A percentile compares a stretch with the other conserved stretches of the same genome.
phyloP scores from a whole-genome alignment of 2,888 invertebrate species.

The Zeuzera pyrina region DNA sequence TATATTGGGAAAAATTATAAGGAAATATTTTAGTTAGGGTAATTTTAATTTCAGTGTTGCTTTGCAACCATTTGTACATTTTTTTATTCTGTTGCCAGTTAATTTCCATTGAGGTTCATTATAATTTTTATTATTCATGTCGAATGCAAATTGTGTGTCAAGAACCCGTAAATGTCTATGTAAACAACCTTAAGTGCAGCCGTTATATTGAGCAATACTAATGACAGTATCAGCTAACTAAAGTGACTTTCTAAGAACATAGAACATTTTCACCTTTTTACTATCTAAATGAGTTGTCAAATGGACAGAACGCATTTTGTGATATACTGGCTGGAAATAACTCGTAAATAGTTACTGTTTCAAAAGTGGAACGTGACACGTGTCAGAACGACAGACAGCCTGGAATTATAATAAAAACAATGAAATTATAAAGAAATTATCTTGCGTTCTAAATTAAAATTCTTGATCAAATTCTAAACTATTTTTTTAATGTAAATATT shows the following conservation, averaged over 20 bases:
- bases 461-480: no score
- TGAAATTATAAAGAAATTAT: no score
- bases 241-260: conserved; percentile 42
- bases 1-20: no score
- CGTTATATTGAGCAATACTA: conserved; percentile 25
- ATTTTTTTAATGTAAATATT: no score
- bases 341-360: conserved; percentile 25
- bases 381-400: no score
- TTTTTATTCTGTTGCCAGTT: no score
- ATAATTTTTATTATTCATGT: conserved; percentile 3
- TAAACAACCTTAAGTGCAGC: conserved; percentile 25
- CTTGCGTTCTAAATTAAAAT: no score
- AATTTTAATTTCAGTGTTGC: no score
- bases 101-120: no score
- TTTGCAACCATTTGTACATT: no score
- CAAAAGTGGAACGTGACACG: conserved; percentile 24
- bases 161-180: conserved; percentile 22
- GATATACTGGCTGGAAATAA: conserved; percentile 27
- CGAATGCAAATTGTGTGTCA: conserved; percentile 25
- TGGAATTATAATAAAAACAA: no score
- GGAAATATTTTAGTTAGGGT: no score
- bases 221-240: conserved; percentile 16
- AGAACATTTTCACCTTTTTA: conserved; percentile 35
- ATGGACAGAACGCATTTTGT: conserved; percentile 21
- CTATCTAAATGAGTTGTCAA: conserved; percentile 23